A percentile compares a stretch with the other conserved stretches of the same genome.
Conservation (phyloP, 1,140 invertebrate species). For the Solen grandis region DNA sequence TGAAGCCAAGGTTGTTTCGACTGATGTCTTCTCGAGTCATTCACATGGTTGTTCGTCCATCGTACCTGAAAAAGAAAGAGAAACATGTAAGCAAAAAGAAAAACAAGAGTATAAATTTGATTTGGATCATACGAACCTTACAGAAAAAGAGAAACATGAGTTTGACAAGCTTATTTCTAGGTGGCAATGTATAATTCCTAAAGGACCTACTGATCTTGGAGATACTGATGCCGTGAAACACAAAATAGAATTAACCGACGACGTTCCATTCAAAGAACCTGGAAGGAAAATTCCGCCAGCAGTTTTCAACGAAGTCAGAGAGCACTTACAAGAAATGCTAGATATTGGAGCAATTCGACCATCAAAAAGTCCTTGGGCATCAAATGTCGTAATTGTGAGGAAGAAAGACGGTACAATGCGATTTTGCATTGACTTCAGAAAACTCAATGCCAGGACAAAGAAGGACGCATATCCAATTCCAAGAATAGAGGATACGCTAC, state of each 20-base stretch:
- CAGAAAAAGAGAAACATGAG: background rate
- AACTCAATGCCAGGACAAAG: background rate
- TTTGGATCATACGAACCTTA: background rate
- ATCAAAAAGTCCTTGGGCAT: slow-evolving; percentile 9
- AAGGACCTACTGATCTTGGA: background rate
- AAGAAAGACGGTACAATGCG: too few species aligned
- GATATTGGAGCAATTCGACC: slow-evolving; percentile 11
- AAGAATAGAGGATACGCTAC: slow-evolving; percentile 24
- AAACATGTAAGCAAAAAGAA: background rate
- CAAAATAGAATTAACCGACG: background rate
- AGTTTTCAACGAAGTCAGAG: slow-evolving; percentile 4
- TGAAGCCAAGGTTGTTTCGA: background rate
- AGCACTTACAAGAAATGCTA: too few species aligned
- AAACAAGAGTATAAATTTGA: slow-evolving; percentile 2
- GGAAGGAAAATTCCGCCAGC: slow-evolving; percentile 6
- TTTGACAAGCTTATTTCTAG: background rate
- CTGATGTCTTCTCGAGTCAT: too few species aligned
- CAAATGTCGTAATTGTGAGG: slow-evolving; percentile 9
- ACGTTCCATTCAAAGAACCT: background rate
- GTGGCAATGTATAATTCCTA: background rate
- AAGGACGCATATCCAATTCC: slow-evolving; percentile 42
- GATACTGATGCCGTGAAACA: background rate
- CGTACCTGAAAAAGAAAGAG: slow-evolving; percentile 4
- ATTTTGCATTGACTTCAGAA: too few species aligned
- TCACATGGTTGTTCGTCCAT: slow-evolving; percentile 3